Evolutionary conservation across 2,888 invertebrate species (phyloP), one percentile per base, ranked within the genome.

Genomic region (Platycnemis pennipes): DNA sequence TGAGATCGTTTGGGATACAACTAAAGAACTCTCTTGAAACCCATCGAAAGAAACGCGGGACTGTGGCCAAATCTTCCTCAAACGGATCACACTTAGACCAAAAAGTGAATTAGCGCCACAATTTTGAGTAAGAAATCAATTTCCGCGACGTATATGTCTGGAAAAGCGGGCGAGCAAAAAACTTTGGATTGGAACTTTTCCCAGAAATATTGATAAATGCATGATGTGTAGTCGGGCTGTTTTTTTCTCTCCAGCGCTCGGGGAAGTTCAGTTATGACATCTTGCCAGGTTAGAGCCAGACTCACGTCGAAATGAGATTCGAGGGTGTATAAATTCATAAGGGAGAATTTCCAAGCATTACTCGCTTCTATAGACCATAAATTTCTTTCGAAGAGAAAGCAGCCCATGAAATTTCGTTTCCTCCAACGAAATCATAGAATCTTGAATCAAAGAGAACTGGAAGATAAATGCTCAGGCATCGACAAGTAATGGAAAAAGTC

Each of bases 101-200:
- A 42, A 42, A 63, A 42, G 63, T 44, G 63, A 91, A 91, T 91
- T 91, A 91, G 91, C 37, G 56, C 69, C 63, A 63, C 69, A 44
- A 91, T 26, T 42, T 63, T 19, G 53, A 89, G 89, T 63, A 44
- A 44, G 91, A 91, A 63, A 91, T 91, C 91, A 91, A 63, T 91
- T 91, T 16, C 63, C 37, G 44, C 26, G 89, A 89, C 89, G 37
- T 16, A n/a, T 56, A 89, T 56, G 56, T 42, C 37, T 89, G 26
- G 37, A 42, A 22, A 77, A 63, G 56, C 63, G 56, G 91, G 63
- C 16, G 0, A 63, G 37, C 7, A 45, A 42, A 91, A 91, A 91
- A 91, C 87, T 87, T 63, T 13, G 37, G 44, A 56, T 22, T 44
- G 26, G 63, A 56, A 91, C 45, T 91, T 69, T 69, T 56, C 91